Percentiles rank a stretch among this genome's conserved stretches.
Conservation (phyloP, 2,888 invertebrate genomes). For the Argyra leucocephala region DNA sequence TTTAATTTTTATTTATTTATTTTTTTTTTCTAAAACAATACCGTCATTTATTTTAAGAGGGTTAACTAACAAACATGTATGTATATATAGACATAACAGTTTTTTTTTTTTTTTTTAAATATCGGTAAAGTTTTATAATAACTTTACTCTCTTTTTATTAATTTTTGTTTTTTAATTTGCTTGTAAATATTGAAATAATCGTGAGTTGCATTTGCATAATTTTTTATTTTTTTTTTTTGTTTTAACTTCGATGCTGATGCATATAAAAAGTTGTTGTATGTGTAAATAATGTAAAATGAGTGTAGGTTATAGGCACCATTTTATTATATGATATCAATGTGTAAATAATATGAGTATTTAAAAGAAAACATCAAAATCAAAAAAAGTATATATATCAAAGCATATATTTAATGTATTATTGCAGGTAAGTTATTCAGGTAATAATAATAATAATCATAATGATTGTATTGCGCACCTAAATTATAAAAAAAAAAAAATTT, state of each 20-base stretch:
- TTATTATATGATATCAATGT: too few relatives aligned
- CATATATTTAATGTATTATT: not conserved
- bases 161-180: not conserved
- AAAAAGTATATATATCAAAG: too few relatives aligned
- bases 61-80: not conserved
- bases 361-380: too few relatives aligned
- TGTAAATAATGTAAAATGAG: not conserved
- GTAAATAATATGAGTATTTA: too few relatives aligned
- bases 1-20: too few relatives aligned
- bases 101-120: not conserved
- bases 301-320: not conserved
- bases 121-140: not conserved
- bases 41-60: not conserved
- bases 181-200: not conserved
- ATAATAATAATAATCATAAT: not conserved
- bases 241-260: too few relatives aligned
- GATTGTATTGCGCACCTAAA: not conserved
- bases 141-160: not conserved
- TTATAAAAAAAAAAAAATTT: not conserved
- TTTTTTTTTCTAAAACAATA: not conserved
- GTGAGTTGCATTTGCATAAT: conserved; percentile 1
- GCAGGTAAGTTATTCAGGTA: not conserved
- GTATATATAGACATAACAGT: not conserved
- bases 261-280: not conserved
- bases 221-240: not conserved